phyloP scores from a whole-genome alignment of 2,113 vertebrate genomes.

The Gasterosteus aculeatus region DNA sequence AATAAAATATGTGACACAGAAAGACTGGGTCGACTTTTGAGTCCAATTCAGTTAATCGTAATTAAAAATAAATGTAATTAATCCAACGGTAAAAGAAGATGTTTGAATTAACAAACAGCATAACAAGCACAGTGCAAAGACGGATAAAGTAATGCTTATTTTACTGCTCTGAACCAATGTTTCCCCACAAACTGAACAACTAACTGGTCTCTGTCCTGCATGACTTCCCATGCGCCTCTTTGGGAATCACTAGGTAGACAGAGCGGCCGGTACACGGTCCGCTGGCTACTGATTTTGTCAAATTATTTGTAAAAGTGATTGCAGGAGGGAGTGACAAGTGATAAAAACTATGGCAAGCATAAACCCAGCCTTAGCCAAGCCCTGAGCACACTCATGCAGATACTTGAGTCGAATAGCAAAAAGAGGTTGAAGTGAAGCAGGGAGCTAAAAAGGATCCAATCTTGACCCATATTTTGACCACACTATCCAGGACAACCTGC shows the following conservation, averaged over 20 bases:
- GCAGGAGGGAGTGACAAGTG: no score
- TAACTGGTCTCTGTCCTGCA: background rate
- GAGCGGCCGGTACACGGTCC: no score
- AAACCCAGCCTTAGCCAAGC: background rate
- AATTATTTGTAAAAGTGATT: no score
- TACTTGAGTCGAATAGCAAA: slow-evolving; percentile 9
- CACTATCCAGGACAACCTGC: slow-evolving; percentile 63
- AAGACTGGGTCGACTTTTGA: background rate
- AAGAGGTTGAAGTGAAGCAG: slow-evolving; percentile 36
- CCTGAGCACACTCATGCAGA: background rate
- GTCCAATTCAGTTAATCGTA: background rate
- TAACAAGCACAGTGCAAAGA: background rate
- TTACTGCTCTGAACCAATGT: background rate
- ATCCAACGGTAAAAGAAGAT: background rate
- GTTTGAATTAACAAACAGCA: background rate
- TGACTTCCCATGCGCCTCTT: background rate
- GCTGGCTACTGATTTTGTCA: no score
- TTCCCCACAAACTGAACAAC: background rate
- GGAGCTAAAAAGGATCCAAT: slow-evolving; percentile 42
- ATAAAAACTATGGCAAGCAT: background rate
- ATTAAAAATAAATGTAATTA: background rate
- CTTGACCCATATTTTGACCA: slow-evolving; percentile 65
- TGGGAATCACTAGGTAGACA: no score
- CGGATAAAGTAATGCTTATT: background rate
- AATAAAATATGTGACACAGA: background rate